Evolutionary conservation across 2,797 vertebrate species (phyloP).

Genomic region (Mastacembelus armatus): DNA sequence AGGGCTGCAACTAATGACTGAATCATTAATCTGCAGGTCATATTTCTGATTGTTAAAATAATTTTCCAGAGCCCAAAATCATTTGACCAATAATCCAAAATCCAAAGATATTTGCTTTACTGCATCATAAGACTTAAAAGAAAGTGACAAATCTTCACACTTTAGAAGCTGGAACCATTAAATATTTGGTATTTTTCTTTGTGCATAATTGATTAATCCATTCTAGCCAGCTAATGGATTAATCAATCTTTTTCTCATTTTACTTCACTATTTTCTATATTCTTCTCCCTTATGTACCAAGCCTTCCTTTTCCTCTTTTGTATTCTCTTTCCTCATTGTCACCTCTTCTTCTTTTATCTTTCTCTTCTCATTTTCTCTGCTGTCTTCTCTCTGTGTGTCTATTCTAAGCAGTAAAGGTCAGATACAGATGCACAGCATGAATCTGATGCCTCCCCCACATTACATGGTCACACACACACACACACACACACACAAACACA

Average conservation of each 20-base stretch:
- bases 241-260: background rate
- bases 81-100: background rate
- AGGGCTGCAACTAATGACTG: too few relatives aligned
- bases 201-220: too few relatives aligned
- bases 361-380: slow-evolving; percentile 33
- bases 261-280: background rate
- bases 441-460: slow-evolving; percentile 74
- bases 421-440: slow-evolving; percentile 74
- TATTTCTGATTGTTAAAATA: too few relatives aligned
- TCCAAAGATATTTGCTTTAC: background rate
- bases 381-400: slow-evolving; percentile 52
- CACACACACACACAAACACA: slow-evolving; percentile 21
- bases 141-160: background rate
- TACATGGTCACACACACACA: slow-evolving; percentile 43
- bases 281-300: background rate
- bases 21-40: too few relatives aligned
- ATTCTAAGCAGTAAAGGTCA: slow-evolving; percentile 81
- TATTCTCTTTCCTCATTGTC: background rate
- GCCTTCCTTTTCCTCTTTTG: background rate
- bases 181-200: background rate
- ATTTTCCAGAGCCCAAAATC: background rate
- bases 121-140: background rate
- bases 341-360: slow-evolving; percentile 7
- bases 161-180: background rate
- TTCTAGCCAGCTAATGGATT: too few relatives aligned